Conservation (phyloP, 1,140 invertebrate species). For the Batillaria attramentaria region DNA sequence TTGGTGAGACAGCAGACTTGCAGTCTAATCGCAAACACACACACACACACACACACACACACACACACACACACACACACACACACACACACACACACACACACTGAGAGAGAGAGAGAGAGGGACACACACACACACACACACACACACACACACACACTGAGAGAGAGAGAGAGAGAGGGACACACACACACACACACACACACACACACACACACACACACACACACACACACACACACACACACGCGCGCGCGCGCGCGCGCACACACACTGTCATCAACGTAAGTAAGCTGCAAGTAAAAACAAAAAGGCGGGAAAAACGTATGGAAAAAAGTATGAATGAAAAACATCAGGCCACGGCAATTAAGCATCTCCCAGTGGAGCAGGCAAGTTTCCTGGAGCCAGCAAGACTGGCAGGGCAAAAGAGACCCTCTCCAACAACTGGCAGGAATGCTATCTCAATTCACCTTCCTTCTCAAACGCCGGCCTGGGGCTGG, state of each 20-base stretch:
- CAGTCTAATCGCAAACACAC: background rate
- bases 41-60: slow-evolving; percentile 16
- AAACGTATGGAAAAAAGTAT: too few relatives aligned
- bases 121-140: background rate
- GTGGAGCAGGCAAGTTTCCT: too few relatives aligned
- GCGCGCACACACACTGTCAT: background rate
- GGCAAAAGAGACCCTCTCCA: too few relatives aligned
- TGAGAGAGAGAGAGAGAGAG: background rate
- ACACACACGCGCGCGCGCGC: slow-evolving; percentile 2
- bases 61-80: slow-evolving; percentile 10
- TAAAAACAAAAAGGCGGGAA: too few relatives aligned
- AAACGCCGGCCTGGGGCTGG: too few relatives aligned
- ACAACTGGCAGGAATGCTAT: too few relatives aligned
- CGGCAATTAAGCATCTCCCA: too few relatives aligned
- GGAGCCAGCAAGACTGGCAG: too few relatives aligned
- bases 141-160: background rate
- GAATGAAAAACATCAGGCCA: too few relatives aligned
- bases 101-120: background rate
- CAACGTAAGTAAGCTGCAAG: background rate
- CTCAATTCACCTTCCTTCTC: too few relatives aligned
- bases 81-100: slow-evolving; percentile 6
- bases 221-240: slow-evolving; percentile 4
- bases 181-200: background rate
- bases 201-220: background rate
- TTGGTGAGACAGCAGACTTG: too few relatives aligned